These are phyloP conservation scores for Microtus montanus DNA, from an alignment of 2,113 vertebrate species.

Conservation along the genomic window DNA sequence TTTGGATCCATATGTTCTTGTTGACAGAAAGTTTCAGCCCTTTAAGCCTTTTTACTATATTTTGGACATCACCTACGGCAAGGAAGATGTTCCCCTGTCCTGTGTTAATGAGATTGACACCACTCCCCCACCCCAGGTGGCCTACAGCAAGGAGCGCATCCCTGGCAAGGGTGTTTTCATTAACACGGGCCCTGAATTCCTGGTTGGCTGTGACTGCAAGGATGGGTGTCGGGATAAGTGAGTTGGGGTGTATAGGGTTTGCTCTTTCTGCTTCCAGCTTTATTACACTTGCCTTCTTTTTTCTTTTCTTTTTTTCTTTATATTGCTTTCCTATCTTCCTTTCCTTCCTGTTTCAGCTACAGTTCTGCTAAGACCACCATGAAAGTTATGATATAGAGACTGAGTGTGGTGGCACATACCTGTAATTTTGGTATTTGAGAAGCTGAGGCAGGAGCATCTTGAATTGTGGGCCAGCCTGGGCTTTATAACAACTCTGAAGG, in stretches of 20 bases:
- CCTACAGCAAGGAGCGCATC: slow-evolving; percentile 97
- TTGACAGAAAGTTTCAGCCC: slow-evolving; percentile 96
- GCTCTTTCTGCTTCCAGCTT: neutral
- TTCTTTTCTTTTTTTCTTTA: neutral
- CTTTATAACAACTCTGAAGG: neutral
- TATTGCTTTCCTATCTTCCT: neutral
- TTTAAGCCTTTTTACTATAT: slow-evolving; percentile 96
- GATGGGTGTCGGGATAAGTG: slow-evolving; percentile 98
- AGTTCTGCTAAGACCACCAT: neutral
- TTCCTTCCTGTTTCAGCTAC: neutral
- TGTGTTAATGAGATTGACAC: slow-evolving; percentile 98
- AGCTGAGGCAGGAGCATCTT: neutral
- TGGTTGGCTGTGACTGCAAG: slow-evolving; percentile 97
- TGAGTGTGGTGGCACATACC: neutral
- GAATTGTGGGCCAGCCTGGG: neutral
- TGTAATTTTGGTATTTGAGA: neutral
- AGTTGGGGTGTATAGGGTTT: slow-evolving; percentile 66
- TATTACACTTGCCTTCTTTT: neutral
- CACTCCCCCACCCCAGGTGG: slow-evolving; percentile 93
- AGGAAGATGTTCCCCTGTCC: slow-evolving; percentile 95
- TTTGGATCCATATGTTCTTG: slow-evolving; percentile 96
- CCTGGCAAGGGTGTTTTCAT: slow-evolving; percentile 96
- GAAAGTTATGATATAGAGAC: neutral
- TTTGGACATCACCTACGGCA: slow-evolving; percentile 93
- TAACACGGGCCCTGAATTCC: slow-evolving; percentile 94